Evolutionary conservation across 2,113 vertebrate species (phyloP).

Genomic region (Pogona vitticeps): DNA sequence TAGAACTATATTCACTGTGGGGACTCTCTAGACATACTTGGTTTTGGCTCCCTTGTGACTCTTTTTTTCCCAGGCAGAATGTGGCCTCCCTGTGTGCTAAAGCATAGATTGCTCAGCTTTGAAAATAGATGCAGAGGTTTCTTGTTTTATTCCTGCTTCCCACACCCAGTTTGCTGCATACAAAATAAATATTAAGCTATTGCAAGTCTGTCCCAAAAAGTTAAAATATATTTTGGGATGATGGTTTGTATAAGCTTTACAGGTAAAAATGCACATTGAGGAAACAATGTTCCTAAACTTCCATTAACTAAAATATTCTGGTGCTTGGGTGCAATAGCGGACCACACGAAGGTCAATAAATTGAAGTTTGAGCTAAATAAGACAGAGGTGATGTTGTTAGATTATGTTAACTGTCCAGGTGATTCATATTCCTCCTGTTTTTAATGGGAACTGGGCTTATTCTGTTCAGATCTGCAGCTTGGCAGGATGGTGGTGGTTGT

Average conservation of each 20-base stretch:
- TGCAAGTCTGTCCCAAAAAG: background rate
- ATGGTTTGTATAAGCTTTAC: background rate
- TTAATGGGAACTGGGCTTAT: no score
- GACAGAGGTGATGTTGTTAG: no score
- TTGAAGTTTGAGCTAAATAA: background rate
- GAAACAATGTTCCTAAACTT: no score
- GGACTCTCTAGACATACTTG: no score
- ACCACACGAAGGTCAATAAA: no score
- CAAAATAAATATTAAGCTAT: background rate
- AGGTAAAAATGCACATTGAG: no score
- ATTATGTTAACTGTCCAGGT: no score
- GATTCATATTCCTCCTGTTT: no score
- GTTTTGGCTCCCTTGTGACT: background rate
- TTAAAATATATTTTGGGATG: background rate
- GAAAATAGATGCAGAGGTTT: background rate
- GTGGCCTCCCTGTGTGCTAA: background rate
- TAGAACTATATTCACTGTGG: background rate
- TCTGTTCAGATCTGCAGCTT: no score
- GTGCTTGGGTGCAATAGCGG: no score
- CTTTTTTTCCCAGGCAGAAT: background rate
- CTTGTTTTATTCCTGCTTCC: background rate
- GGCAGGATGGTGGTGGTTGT: no score
- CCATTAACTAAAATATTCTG: no score
- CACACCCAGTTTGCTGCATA: background rate
- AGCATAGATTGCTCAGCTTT: background rate